Evolutionary conservation across 2,888 invertebrate genomes (phyloP), one percentile per base, ranked within the genome.

Genomic region (Coronaproctus castanopsis): DNA sequence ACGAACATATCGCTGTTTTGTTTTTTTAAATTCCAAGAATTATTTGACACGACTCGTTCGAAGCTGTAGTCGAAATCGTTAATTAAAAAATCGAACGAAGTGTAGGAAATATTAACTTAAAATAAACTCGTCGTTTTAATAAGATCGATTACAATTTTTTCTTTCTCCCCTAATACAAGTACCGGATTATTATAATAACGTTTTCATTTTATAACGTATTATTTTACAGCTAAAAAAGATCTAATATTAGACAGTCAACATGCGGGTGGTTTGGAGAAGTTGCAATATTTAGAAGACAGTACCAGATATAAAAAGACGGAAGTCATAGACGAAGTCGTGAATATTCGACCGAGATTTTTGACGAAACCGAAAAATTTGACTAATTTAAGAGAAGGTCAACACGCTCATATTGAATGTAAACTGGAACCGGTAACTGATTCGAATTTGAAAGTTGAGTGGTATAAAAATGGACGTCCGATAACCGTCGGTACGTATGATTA

Each of bases 401-500:
- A 90, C 69, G 93, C 95, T 54, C 96, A 97, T 71, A 95, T 98
- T 72, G 97, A 98, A 75, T 93, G 93, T 71, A 91, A 95, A 71
- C 79, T 98, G 48, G 91, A 93, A 71, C 97, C 97, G 48, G 89
- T 96, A 8, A 93, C 92, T 3, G 98, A 98, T 75, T 82, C 96
- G 0, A 93, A 93, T 68, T 78, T 98, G 66, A 90, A 88, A 72
- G 91, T 97, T 2, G 95, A 95, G 74, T 97, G 96, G 96, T 92
- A 80, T 70, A 92, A 90, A 70, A 89, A 98, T 72, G 93, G 92
- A 52, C 82, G 87, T 66, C 92, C 95, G 23, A 83, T 98, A 57
- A 91, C 87, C 20, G 82, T 92, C 70, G 95, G 81, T 78, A 68
- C 69, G 71, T 50, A 21, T 21, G 10, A 54, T 18, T 22, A 8